Percentiles rank a stretch among this genome's conserved stretches.
These are phyloP conservation scores for Eretmochelys imbricata DNA, from an alignment of 2,113 vertebrate species.

Conservation along the genomic window DNA sequence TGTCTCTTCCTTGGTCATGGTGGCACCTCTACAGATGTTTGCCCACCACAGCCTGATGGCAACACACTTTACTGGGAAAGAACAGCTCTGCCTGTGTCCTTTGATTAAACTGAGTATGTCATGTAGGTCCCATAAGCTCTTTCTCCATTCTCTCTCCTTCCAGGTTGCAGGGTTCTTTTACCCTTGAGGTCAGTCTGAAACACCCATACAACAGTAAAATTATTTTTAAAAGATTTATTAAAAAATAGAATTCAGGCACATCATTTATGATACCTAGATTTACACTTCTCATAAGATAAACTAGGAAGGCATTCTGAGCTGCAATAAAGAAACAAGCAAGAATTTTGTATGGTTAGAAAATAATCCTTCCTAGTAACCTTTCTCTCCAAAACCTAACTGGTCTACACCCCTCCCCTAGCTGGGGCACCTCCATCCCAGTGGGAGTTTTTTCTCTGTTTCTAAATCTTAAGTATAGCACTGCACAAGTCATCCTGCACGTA, in stretches of 20 bases:
- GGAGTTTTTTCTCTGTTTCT: background rate
- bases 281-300: background rate
- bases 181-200: background rate
- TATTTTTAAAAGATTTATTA: accelerated
- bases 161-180: background rate
- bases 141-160: background rate
- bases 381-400: background rate
- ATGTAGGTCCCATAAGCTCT: background rate
- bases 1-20: accelerated
- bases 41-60: background rate
- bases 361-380: background rate
- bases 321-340: background rate
- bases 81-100: background rate
- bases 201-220: background rate
- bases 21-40: background rate
- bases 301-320: background rate
- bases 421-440: background rate
- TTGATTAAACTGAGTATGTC: background rate
- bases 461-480: background rate
- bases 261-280: background rate
- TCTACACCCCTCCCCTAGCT: background rate
- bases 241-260: background rate
- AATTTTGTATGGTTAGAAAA: background rate
- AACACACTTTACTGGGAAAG: background rate
- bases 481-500: background rate